Evolutionary conservation across 1,140 invertebrate genomes (phyloP), one percentile per base, ranked within the genome.

Genomic region (Physella acuta): DNA sequence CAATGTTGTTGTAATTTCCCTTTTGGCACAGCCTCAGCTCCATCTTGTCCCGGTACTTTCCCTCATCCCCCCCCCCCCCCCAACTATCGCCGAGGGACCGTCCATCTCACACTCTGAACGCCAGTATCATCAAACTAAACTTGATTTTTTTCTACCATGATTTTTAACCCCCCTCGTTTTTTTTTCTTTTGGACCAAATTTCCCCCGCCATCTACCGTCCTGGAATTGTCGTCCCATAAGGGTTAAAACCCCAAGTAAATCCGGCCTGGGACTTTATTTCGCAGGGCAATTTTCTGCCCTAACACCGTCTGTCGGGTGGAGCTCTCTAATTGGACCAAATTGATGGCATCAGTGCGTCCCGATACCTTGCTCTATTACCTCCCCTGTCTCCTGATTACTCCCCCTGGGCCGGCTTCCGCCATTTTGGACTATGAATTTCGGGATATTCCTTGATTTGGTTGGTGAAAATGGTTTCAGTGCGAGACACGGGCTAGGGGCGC

Each of bases 301-400:
- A 56, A 56, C 51, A 39, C 34, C 51, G 64, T 31, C 51, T 56
- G 34, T 55, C 64, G 64, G 53, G 52, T 56, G 51, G 52, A 31
- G 64, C 39, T 55, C 64, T 56, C 30, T 67, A 67, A 67, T 67
- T 67, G 64, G 64, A 34, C 34, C 64, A 67, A 67, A 67, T 56
- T 55, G 64, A 67, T 67, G 64, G 56, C 64, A 67, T 67, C 51
- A 53, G 53, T 36, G 64, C 51, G 51, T 67, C 64, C 53, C 53
- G 64, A 67, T 67, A 67, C 51, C 34, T 67, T 56, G 51, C 39
- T 56, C 31, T 31, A 56, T 67, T 64, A 64, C 62, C 60, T 52
- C 49, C 62, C 39, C 37, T 64, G 44, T 51, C 28, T 36, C 33
- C 26, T 67, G 64, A 67, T 67, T 67, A 67, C 64, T 67, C 52